These are phyloP conservation scores for Miichthys miiuy DNA, from an alignment of 2,797 vertebrate species.

Conservation along the genomic window DNA sequence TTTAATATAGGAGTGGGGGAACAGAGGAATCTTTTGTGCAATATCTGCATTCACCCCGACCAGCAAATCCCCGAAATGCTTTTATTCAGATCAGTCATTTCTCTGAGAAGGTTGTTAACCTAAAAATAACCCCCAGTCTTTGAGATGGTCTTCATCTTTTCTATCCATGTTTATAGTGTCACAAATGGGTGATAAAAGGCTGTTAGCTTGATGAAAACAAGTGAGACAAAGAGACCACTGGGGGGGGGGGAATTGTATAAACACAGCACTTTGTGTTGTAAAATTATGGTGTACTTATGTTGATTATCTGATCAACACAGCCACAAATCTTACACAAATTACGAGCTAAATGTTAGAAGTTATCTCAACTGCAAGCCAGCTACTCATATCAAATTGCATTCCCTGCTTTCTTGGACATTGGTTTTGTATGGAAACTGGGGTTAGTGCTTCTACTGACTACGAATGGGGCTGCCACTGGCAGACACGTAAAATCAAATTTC, in stretches of 20 bases:
- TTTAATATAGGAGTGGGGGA: constrained; percentile 71
- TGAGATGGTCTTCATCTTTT: constrained; percentile 38
- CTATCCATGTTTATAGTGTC: constrained; percentile 6
- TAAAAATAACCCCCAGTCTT: constrained; percentile 53
- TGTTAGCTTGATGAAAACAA: constrained; percentile 23
- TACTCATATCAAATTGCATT: constrained; percentile 41
- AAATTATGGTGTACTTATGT: constrained; percentile 7
- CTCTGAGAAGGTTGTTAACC: constrained; percentile 46
- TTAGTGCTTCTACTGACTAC: constrained; percentile 30
- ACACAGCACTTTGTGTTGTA: not conserved
- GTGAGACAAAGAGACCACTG: not conserved
- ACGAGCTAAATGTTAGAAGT: constrained; percentile 11
- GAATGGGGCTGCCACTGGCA: constrained; percentile 45
- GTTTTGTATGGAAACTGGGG: constrained; percentile 41
- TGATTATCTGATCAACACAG: constrained; percentile 23
- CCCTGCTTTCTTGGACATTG: constrained; percentile 45
- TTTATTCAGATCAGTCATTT: constrained; percentile 58
- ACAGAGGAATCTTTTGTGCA: constrained; percentile 79
- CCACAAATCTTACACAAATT: constrained; percentile 1
- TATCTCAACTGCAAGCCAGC: constrained; percentile 30
- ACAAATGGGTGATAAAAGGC: constrained; percentile 14
- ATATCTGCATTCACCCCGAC: constrained; percentile 49
- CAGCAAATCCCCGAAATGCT: constrained; percentile 55
- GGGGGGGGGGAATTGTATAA: not conserved
- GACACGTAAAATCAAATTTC: constrained; percentile 71